Evolutionary conservation across 2,888 invertebrate genomes (phyloP), one percentile per base, ranked within the genome.

Genomic region (Pasiphila rectangulata): DNA sequence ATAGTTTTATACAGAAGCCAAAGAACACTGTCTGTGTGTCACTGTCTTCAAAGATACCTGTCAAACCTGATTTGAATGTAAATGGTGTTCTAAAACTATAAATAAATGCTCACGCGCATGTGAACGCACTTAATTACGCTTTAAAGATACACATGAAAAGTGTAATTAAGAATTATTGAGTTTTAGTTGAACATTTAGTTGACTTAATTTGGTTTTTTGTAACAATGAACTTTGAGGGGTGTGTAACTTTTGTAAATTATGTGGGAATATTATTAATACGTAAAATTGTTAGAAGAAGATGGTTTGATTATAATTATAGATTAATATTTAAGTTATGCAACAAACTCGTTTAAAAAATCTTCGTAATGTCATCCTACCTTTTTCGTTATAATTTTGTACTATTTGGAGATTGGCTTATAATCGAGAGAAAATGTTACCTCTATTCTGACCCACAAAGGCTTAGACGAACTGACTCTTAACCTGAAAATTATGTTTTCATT

Each of bases 81-180:
- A 64, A 65, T 54, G 51, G 37, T 55, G 49, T 46, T 63, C 62
- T 65, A 65, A 56, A 61, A 63, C 59, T 61, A 61, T 61, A 62
- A 65, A 61, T 60, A 54, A 51, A 46, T 46, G 54, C 43, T 57
- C 46, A 41, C 34, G 48, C 46, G 51, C 57, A 60, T 66, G 70
- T 59, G 67, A 71, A 67, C 57, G 43, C 51, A 50, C 57, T 64
- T 67, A 72, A 72, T 72, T 66, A 63, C 67, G 64, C 42, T 41
- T 51, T 59, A 7, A 10, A 38, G 47, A 43, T 57, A 56, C 49
- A 48, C 45, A 42, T 53, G 46, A 37, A 46, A 39, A 54, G 46
- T 45, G 39, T 54, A 56, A 60, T 57, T 61, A 46, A 29, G 47
- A 51, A 52, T 40, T 42, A 59, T 50, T 43, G 40, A 41, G 35